Conservation (phyloP, 2,888 invertebrate genomes). For the Xestia rhomboidea region DNA sequence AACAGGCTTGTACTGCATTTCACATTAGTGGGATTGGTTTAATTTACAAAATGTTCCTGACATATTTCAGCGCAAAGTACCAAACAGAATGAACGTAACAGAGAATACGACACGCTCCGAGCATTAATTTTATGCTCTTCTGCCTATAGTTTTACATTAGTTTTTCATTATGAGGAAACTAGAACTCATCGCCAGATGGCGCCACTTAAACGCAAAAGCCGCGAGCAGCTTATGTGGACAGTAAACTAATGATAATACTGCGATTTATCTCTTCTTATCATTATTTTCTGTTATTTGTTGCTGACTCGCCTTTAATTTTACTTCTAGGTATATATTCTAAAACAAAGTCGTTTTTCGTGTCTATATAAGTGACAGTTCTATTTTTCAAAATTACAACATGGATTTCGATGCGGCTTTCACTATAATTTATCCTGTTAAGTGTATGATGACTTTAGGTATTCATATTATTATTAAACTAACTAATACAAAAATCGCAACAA, state of each 20-base stretch:
- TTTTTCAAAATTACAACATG: background rate
- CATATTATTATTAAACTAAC: no score
- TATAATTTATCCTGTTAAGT: background rate
- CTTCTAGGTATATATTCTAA: background rate
- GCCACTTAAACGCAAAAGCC: constrained; percentile 14
- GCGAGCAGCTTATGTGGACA: background rate
- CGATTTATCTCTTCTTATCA: constrained; percentile 20
- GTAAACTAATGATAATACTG: constrained; percentile 20
- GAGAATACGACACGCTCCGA: constrained; percentile 17
- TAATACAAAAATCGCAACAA: background rate
- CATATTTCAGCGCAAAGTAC: constrained; percentile 48
- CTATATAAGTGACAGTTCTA: no score
- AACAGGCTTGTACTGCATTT: constrained; percentile 18
- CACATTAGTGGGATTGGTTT: constrained; percentile 68
- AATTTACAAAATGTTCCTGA: constrained; percentile 66
- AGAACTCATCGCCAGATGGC: constrained; percentile 33
- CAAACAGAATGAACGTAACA: constrained; percentile 33
- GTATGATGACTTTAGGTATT: no score
- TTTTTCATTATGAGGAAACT: constrained; percentile 29
- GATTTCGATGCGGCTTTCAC: background rate
- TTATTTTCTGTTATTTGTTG: constrained; percentile 3
- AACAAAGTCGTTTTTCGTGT: background rate
- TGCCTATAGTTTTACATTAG: background rate
- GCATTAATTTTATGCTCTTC: constrained; percentile 35
- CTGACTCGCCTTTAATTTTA: background rate